A percentile compares a stretch with the other conserved stretches of the same genome.
Evolutionary conservation across 2,113 vertebrate species (phyloP).

Genomic region (Taxidea taxus): DNA sequence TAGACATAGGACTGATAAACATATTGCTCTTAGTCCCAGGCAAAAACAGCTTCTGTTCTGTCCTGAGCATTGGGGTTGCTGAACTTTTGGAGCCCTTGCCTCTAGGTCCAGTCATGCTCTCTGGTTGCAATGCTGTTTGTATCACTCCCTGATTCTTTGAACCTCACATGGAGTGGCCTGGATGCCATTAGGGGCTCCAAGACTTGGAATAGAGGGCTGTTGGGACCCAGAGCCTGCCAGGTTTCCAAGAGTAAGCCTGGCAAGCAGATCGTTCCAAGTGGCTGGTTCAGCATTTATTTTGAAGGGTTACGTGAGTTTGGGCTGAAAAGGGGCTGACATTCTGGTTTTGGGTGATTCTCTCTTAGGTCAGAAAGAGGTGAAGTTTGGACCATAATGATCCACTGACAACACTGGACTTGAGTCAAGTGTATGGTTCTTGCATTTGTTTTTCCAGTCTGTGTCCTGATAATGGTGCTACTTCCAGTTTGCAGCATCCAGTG

Average conservation of each 20-base stretch:
- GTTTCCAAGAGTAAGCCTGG: not conserved
- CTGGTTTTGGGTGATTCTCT: not conserved
- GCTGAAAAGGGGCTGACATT: not conserved
- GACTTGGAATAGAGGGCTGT: not conserved
- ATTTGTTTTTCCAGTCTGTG: not conserved
- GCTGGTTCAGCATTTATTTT: not conserved
- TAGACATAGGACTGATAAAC: not conserved
- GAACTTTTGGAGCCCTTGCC: not conserved
- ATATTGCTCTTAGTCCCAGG: fast-evolving
- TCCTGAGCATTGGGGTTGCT: not conserved
- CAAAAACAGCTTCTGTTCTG: not conserved
- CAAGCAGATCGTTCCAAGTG: not conserved
- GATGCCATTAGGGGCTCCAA: not conserved
- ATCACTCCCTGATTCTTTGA: not conserved
- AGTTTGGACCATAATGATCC: not conserved
- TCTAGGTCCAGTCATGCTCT: not conserved
- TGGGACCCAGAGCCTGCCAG: not conserved
- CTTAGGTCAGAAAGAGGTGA: not conserved
- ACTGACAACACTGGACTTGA: not conserved
- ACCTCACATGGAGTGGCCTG: fast-evolving
- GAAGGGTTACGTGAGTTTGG: not conserved
- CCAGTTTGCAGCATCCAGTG: not conserved
- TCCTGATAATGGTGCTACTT: not conserved
- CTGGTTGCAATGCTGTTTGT: not conserved
- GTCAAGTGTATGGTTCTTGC: too few species aligned